Percentiles rank a stretch among this genome's conserved stretches.
Evolutionary conservation across 2,113 vertebrate genomes (phyloP).

Genomic region (Vidua macroura): DNA sequence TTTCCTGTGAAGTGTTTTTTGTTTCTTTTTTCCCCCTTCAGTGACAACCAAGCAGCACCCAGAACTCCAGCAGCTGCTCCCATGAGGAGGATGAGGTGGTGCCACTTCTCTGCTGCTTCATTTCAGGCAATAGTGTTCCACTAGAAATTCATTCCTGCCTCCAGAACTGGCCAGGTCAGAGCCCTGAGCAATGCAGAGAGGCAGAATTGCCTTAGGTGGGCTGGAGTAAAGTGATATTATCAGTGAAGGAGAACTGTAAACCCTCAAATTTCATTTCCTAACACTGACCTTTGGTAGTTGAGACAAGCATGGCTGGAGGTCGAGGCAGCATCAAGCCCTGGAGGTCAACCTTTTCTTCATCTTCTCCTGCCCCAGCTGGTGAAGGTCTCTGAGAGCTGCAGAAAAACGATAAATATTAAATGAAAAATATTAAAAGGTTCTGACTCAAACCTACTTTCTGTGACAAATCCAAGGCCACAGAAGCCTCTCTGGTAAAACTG

Average conservation of each 20-base stretch:
- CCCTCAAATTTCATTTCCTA: background rate
- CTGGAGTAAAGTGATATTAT: background rate
- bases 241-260: background rate
- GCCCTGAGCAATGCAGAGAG: background rate
- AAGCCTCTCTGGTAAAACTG: background rate
- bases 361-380: background rate
- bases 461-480: background rate
- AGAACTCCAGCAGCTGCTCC: background rate
- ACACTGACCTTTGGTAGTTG: slow-evolving; percentile 70
- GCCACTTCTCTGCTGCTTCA: background rate
- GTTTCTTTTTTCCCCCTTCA: background rate
- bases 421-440: background rate
- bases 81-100: background rate
- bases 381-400: background rate
- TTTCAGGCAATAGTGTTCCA: background rate
- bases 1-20: background rate
- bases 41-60: background rate
- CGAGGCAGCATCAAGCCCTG: background rate
- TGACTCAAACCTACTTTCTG: background rate
- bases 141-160: background rate
- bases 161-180: background rate
- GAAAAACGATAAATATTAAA: background rate
- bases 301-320: slow-evolving; percentile 63
- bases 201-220: background rate
- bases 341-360: background rate